phyloP scores from a whole-genome alignment of 2,888 invertebrate species.

The Nomada flava region DNA sequence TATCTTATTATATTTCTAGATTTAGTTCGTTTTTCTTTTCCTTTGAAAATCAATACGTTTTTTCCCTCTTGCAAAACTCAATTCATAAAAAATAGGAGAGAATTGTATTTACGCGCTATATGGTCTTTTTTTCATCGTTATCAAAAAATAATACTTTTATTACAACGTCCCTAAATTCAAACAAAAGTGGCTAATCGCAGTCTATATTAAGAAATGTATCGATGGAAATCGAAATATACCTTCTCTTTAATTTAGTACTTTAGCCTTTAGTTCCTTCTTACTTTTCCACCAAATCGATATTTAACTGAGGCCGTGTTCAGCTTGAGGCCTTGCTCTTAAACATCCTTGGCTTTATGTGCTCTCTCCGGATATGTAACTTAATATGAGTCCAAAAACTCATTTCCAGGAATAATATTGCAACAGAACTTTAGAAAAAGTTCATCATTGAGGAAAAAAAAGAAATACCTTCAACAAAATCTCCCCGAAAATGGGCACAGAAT shows the following conservation, averaged over 20 bases:
- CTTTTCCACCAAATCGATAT: slow-evolving; percentile 48
- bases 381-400: slow-evolving; percentile 21
- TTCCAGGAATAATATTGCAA: slow-evolving; percentile 14
- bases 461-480: slow-evolving; percentile 22
- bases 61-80: slow-evolving; percentile 36
- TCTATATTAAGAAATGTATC: slow-evolving; percentile 52
- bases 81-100: slow-evolving; percentile 51
- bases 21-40: slow-evolving; percentile 19
- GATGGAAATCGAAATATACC: slow-evolving; percentile 42
- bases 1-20: slow-evolving; percentile 41
- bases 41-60: neutral
- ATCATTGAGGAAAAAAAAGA: neutral
- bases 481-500: slow-evolving; percentile 19
- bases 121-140: slow-evolving; percentile 36
- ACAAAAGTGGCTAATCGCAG: slow-evolving; percentile 56
- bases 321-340: slow-evolving; percentile 48
- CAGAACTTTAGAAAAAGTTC: slow-evolving; percentile 21
- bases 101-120: slow-evolving; percentile 41
- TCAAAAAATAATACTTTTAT: slow-evolving; percentile 50
- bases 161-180: slow-evolving; percentile 40
- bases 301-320: slow-evolving; percentile 51
- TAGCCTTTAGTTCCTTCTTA: slow-evolving; percentile 34
- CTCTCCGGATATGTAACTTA: slow-evolving; percentile 14
- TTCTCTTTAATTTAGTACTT: slow-evolving; percentile 41
- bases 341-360: slow-evolving; percentile 26